Evolutionary conservation across 2,113 vertebrate species (phyloP).

Genomic region (Etia nguti): DNA sequence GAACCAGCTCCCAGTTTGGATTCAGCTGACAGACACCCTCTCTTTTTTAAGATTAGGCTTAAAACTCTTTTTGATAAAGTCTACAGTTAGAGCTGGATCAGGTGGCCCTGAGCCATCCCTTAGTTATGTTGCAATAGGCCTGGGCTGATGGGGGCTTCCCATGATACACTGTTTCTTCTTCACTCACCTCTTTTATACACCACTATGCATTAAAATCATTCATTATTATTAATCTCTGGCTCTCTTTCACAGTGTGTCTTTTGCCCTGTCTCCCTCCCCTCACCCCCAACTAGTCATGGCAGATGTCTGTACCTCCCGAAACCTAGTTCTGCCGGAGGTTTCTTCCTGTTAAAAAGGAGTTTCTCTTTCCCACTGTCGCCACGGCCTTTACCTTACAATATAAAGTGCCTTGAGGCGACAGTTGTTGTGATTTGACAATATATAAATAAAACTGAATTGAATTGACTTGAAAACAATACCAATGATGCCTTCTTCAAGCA

Average conservation of each 20-base stretch:
- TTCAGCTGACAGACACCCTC: neutral
- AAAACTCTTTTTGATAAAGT: neutral
- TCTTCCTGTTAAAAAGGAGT: neutral
- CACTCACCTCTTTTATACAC: neutral
- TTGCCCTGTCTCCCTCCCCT: neutral
- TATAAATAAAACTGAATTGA: neutral
- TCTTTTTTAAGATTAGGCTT: neutral
- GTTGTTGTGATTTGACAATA: neutral
- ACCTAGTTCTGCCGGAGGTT: neutral
- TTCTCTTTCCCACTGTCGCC: neutral
- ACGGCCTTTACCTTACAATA: neutral
- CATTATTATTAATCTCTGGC: neutral
- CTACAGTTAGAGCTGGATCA: neutral
- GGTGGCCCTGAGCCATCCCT: neutral
- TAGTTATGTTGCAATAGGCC: neutral
- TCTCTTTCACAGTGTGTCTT: neutral
- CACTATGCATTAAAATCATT: neutral
- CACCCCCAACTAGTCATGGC: neutral
- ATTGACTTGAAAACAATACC: neutral
- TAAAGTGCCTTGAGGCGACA: neutral
- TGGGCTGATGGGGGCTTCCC: neutral
- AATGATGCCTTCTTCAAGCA: conserved; percentile 13
- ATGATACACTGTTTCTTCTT: neutral
- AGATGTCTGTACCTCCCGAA: neutral
- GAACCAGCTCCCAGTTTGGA: neutral